Percentiles rank a stretch among this genome's conserved stretches.
phyloP scores from a whole-genome alignment of 1,140 invertebrate genomes.

The Drosophila guanche region DNA sequence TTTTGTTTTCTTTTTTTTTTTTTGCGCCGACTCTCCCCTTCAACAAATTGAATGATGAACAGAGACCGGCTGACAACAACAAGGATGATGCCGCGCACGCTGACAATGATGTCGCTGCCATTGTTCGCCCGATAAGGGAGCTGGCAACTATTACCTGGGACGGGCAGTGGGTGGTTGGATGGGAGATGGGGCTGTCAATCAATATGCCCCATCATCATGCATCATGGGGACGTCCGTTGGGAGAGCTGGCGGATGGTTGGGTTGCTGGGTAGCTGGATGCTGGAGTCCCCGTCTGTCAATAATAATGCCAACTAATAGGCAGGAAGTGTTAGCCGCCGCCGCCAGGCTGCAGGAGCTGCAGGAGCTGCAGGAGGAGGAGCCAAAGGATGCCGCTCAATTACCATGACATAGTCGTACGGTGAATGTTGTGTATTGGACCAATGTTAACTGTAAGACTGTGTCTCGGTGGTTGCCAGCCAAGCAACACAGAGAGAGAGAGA shows the following conservation, averaged over 20 bases:
- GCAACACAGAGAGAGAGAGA: slow-evolving; percentile 21
- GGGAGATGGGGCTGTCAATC: slow-evolving; percentile 35
- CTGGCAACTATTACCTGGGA: slow-evolving; percentile 46
- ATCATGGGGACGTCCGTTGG: not conserved
- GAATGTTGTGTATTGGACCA: slow-evolving; percentile 83
- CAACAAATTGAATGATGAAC: slow-evolving; percentile 72
- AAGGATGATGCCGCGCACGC: slow-evolving; percentile 5
- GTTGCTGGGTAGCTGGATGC: not conserved
- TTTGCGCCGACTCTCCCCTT: slow-evolving; percentile 18
- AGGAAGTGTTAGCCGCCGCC: slow-evolving; percentile 61
- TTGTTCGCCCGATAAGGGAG: slow-evolving; percentile 53
- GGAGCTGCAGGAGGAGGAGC: slow-evolving; percentile 5
- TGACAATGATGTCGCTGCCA: slow-evolving; percentile 30
- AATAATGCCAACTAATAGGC: slow-evolving; percentile 62
- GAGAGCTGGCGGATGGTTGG: not conserved
- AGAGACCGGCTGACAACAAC: slow-evolving; percentile 39
- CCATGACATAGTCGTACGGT: slow-evolving; percentile 84
- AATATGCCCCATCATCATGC: slow-evolving; percentile 27
- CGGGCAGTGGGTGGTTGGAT: not conserved
- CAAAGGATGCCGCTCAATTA: slow-evolving; percentile 73
- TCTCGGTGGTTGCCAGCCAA: slow-evolving; percentile 79
- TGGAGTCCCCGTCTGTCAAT: slow-evolving; percentile 36
- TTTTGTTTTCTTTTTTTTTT: slow-evolving; percentile 2
- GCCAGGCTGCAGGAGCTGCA: slow-evolving; percentile 6
- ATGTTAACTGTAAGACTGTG: slow-evolving; percentile 84